Evolutionary conservation across 2,113 vertebrate species (phyloP).

Genomic region (Anguilla japonica): DNA sequence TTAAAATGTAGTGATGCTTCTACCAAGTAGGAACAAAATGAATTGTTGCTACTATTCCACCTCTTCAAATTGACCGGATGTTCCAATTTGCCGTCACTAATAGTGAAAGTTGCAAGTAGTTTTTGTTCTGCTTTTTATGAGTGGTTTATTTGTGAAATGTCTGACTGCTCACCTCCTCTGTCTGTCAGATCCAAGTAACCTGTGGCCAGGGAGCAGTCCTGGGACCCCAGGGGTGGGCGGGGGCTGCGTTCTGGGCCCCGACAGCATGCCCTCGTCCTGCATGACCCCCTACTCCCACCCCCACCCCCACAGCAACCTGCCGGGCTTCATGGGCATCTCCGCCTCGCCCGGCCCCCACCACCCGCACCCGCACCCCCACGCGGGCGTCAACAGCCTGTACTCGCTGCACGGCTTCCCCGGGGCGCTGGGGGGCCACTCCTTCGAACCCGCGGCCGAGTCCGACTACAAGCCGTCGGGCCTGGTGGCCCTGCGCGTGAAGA

Average conservation of each 20-base stretch:
- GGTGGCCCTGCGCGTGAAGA: constrained; percentile 79
- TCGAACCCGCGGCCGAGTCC: constrained; percentile 68
- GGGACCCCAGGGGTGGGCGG: constrained; percentile 62
- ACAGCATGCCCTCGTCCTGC: constrained; percentile 76
- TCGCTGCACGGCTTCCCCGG: constrained; percentile 80
- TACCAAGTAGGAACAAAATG: too few species aligned
- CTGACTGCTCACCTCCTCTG: neutral
- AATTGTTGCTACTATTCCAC: too few species aligned
- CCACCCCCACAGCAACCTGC: constrained; percentile 70
- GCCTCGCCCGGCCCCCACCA: constrained; percentile 67
- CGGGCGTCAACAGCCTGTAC: constrained; percentile 76
- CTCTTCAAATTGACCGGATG: too few species aligned
- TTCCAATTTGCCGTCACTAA: neutral
- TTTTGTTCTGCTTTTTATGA: neutral
- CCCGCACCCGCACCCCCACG: constrained; percentile 67
- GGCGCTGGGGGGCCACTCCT: constrained; percentile 66
- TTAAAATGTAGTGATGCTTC: too few species aligned
- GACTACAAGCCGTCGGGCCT: constrained; percentile 80
- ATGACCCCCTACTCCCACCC: constrained; percentile 78
- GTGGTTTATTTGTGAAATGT: neutral
- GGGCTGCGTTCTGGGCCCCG: constrained; percentile 72
- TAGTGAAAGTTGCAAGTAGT: neutral
- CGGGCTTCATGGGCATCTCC: constrained; percentile 80
- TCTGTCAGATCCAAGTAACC: constrained; percentile 79
- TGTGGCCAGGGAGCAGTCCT: constrained; percentile 72